Conservation (phyloP, 2,888 invertebrate species). For the Caenorhabditis sinica region DNA sequence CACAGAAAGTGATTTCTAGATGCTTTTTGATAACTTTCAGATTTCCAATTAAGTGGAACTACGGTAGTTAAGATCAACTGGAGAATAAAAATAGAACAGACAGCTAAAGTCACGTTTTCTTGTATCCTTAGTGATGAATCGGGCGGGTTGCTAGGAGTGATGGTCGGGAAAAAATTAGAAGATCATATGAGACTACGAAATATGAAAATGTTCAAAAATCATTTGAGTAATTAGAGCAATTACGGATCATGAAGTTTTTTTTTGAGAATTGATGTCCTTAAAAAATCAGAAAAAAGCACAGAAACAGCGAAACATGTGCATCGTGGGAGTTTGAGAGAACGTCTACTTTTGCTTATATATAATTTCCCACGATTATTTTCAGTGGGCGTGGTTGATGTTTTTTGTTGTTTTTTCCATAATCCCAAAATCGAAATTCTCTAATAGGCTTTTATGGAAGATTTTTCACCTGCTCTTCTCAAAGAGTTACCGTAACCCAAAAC, state of each 20-base stretch:
- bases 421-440: neutral
- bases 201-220: no score
- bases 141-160: no score
- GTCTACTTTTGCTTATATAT: neutral
- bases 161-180: no score
- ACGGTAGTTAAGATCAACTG: no score
- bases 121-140: no score
- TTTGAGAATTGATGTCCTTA: neutral
- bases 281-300: slow-evolving; percentile 2
- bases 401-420: neutral
- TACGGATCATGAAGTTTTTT: neutral
- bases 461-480: slow-evolving; percentile 23
- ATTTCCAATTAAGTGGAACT: neutral
- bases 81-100: neutral
- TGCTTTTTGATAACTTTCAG: neutral
- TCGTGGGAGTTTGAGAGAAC: neutral
- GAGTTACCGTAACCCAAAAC: slow-evolving; percentile 2
- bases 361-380: neutral
- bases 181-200: no score
- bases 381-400: neutral
- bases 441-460: neutral
- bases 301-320: slow-evolving; percentile 18
- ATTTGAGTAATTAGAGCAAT: no score
- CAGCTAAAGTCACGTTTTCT: no score
- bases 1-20: slow-evolving; percentile 8